Evolutionary conservation across 2,113 vertebrate species (phyloP).

Genomic region (Anarrhichthys ocellatus): DNA sequence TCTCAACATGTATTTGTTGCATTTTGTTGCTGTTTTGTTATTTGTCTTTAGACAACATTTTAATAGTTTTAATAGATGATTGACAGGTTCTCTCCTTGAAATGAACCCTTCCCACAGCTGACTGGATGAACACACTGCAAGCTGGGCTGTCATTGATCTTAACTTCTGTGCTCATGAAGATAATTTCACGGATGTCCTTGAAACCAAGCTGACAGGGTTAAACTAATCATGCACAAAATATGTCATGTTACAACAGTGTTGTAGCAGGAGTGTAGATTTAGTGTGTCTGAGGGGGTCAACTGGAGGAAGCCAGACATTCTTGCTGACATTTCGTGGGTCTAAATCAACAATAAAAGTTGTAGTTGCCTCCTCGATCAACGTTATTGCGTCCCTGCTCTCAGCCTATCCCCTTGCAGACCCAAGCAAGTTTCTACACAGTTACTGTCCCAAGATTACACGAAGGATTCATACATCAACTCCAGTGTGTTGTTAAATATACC

Average conservation of each 20-base stretch:
- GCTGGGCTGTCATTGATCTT: not conserved
- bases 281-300: not conserved
- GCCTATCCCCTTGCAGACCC: slow-evolving; percentile 17
- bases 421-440: slow-evolving; percentile 36
- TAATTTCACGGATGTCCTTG: slow-evolving; percentile 15
- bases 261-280: not conserved
- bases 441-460: slow-evolving; percentile 43
- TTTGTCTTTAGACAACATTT: not conserved
- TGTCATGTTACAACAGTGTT: not conserved
- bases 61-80: not conserved
- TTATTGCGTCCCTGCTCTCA: slow-evolving; percentile 23
- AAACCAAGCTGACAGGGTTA: slow-evolving; percentile 1
- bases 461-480: slow-evolving; percentile 24
- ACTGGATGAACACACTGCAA: slow-evolving; percentile 3
- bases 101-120: not conserved
- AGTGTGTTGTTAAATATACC: slow-evolving; percentile 36
- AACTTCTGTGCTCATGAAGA: not conserved
- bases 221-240: not conserved
- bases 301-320: not conserved
- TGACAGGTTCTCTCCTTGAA: not conserved
- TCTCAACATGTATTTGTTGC: not conserved
- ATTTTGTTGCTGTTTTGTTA: not conserved
- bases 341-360: not conserved
- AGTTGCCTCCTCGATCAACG: slow-evolving; percentile 2
- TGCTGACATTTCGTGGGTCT: not conserved